A percentile compares a stretch with the other conserved stretches of the same genome.
These are phyloP conservation scores for Leuctra nigra DNA, from an alignment of 2,888 invertebrate species.

Conservation along the genomic window DNA sequence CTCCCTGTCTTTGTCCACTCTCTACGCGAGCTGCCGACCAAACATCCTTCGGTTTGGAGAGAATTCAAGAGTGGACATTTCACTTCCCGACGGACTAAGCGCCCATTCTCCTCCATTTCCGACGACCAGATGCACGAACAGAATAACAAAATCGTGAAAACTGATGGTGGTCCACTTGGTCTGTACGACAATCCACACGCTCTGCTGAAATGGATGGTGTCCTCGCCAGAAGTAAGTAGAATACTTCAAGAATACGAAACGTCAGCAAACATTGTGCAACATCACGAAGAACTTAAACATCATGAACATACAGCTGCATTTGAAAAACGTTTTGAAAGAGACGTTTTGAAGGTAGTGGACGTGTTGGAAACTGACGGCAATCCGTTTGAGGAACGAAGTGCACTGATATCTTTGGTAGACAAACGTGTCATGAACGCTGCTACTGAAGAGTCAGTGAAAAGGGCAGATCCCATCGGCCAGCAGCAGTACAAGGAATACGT, in stretches of 20 bases:
- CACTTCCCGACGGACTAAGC: constrained; percentile 9
- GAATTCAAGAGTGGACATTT: constrained; percentile 21
- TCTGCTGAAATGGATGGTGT: neutral
- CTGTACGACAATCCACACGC: neutral
- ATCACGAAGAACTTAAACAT: neutral
- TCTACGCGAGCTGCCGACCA: constrained; percentile 17
- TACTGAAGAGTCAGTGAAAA: neutral
- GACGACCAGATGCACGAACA: constrained; percentile 21
- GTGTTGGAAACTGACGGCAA: neutral
- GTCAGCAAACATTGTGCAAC: neutral
- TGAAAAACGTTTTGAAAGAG: neutral
- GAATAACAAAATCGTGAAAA: constrained; percentile 16
- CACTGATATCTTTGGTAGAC: neutral
- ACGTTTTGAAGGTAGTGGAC: neutral
- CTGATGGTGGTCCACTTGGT: constrained; percentile 15
- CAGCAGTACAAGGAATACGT: constrained; percentile 13
- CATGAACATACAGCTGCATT: neutral
- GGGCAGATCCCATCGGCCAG: neutral
- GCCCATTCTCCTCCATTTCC: constrained; percentile 20
- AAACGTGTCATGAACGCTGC: neutral
- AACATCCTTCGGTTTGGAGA: constrained; percentile 13
- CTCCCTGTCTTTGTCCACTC: constrained; percentile 25
- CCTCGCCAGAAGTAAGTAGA: neutral
- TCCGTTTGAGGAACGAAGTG: constrained; percentile 6
- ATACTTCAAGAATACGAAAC: neutral